These are phyloP conservation scores for Portevinia maculata DNA, from an alignment of 2,888 invertebrate species.

Conservation along the genomic window DNA sequence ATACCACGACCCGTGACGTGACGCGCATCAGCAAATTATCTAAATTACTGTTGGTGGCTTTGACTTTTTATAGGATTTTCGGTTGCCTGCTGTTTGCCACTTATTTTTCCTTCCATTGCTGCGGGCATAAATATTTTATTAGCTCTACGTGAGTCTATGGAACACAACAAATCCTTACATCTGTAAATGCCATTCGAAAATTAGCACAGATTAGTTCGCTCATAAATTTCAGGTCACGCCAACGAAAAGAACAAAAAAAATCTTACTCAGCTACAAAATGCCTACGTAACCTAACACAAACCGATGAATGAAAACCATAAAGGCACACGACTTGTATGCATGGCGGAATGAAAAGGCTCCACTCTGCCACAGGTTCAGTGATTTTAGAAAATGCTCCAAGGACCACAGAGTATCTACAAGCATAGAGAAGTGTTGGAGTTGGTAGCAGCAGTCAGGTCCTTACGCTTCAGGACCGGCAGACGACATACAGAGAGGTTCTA, in stretches of 20 bases:
- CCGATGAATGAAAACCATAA: constrained; percentile 48
- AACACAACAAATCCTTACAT: constrained; percentile 60
- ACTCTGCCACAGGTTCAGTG: constrained; percentile 41
- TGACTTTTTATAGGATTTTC: constrained; percentile 14
- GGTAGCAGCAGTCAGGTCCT: constrained; percentile 32
- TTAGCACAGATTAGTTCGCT: constrained; percentile 63
- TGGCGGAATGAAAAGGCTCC: constrained; percentile 9
- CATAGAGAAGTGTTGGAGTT: constrained; percentile 28
- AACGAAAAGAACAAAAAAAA: constrained; percentile 14
- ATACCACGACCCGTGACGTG: constrained; percentile 30
- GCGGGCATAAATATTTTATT: constrained; percentile 57
- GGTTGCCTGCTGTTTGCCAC: constrained; percentile 11
- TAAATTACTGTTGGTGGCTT: constrained; percentile 41
- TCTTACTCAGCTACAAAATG: constrained; percentile 40
- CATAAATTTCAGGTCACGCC: constrained; percentile 54
- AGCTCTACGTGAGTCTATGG: constrained; percentile 50
- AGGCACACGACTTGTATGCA: constrained; percentile 42
- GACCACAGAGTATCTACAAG: constrained; percentile 54
- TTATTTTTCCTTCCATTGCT: constrained; percentile 20
- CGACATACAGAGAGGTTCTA: too few species aligned
- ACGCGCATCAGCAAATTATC: constrained; percentile 30
- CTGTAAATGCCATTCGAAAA: constrained; percentile 67
- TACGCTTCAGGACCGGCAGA: constrained; percentile 35
- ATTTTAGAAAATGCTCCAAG: constrained; percentile 55
- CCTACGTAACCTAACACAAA: constrained; percentile 29